Evolutionary conservation across 2,888 invertebrate species (phyloP).

Genomic region (Hypena proboscidalis): DNA sequence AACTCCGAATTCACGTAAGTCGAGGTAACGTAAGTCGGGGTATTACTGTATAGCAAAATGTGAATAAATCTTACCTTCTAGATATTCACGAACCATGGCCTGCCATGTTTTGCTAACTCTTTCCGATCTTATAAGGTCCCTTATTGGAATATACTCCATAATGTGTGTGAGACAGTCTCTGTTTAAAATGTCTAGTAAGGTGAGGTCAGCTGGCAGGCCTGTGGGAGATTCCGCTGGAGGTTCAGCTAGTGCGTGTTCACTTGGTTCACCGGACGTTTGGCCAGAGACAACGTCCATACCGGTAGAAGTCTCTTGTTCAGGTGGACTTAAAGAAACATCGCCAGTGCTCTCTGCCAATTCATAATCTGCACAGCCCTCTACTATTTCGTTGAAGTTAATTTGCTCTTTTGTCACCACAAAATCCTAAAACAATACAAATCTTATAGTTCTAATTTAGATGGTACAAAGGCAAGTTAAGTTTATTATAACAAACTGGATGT

Average conservation of each 20-base stretch:
- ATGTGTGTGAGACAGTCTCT: conserved; percentile 84
- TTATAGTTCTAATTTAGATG: too few relatives aligned
- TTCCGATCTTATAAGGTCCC: conserved; percentile 83
- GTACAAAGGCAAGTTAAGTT: too few relatives aligned
- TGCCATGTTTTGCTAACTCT: conserved; percentile 86
- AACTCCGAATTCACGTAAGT: too few relatives aligned
- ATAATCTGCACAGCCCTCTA: background rate
- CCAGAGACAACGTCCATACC: background rate
- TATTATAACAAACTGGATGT: too few relatives aligned
- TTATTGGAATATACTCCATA: conserved; percentile 78
- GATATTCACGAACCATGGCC: conserved; percentile 76
- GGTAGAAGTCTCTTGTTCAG: background rate
- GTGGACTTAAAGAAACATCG: background rate
- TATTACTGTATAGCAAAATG: too few relatives aligned
- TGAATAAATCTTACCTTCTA: conserved; percentile 62
- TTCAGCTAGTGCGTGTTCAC: background rate
- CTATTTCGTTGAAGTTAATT: background rate
- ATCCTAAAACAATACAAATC: conserved; percentile 4
- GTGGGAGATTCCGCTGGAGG: conserved; percentile 11
- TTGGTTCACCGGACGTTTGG: background rate
- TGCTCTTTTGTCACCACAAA: background rate
- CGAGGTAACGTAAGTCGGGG: too few relatives aligned
- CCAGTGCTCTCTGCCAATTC: background rate
- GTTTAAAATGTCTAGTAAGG: conserved; percentile 80
- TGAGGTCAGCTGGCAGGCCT: conserved; percentile 21